Percentiles rank a stretch among this genome's conserved stretches.
Conservation (phyloP, 1,140 invertebrate species). For the Drosophila trapezifrons region DNA sequence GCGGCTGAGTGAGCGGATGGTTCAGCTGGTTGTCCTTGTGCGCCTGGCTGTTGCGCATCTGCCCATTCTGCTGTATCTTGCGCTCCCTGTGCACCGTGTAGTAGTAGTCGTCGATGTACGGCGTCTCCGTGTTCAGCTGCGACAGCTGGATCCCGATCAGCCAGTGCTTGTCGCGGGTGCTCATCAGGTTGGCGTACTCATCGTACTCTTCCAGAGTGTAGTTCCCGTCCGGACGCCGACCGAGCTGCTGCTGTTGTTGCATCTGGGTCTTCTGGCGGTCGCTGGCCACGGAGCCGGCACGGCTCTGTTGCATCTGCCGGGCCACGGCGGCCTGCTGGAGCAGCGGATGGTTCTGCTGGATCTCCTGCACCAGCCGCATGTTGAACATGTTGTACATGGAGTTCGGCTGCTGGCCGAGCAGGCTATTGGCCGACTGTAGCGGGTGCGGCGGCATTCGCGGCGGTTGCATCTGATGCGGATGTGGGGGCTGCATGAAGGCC, state of each 20-base stretch:
- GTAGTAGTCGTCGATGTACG: constrained; percentile 94
- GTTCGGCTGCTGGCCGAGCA: constrained; percentile 72
- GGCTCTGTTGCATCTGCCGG: constrained; percentile 65
- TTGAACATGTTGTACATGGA: constrained; percentile 83
- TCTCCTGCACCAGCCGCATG: constrained; percentile 85
- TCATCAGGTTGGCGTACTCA: constrained; percentile 96
- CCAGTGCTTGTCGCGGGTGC: constrained; percentile 95
- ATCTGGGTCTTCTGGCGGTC: constrained; percentile 54
- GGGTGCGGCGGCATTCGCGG: constrained; percentile 67
- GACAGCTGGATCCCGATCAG: constrained; percentile 95
- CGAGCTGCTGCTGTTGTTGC: constrained; percentile 49
- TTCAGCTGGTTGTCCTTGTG: constrained; percentile 87
- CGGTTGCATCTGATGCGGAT: constrained; percentile 57
- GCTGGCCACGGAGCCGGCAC: constrained; percentile 26
- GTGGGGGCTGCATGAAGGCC: constrained; percentile 83
- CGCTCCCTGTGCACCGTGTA: constrained; percentile 89
- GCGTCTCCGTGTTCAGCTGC: constrained; percentile 93
- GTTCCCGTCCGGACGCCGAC: constrained; percentile 65
- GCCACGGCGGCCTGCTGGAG: constrained; percentile 74
- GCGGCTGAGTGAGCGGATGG: constrained; percentile 85
- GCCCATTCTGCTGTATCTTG: constrained; percentile 85
- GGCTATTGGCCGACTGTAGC: constrained; percentile 44
- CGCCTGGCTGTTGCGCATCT: constrained; percentile 85
- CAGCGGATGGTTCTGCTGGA: constrained; percentile 87
- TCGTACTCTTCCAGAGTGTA: constrained; percentile 85